Evolutionary conservation across 2,888 invertebrate genomes (phyloP).

Genomic region (Agrypnus murinus): DNA sequence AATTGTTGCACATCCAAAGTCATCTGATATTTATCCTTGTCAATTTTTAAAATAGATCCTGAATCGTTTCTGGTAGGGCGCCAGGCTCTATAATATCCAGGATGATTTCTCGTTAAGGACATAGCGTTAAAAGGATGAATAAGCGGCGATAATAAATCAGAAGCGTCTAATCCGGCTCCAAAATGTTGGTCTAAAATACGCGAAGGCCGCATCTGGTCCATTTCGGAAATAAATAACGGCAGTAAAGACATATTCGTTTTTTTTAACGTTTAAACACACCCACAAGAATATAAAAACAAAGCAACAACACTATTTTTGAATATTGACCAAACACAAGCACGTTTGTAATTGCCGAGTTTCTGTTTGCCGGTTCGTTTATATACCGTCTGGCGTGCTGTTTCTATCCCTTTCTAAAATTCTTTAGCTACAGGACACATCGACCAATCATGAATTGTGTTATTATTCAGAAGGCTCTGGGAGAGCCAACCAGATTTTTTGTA

Average conservation of each 20-base stretch:
- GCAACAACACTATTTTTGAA: neutral
- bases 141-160: conserved; percentile 69
- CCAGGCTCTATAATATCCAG: conserved; percentile 70
- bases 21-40: conserved; percentile 81
- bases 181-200: conserved; percentile 74
- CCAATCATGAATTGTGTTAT: neutral
- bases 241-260: conserved; percentile 68
- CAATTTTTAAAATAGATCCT: conserved; percentile 74
- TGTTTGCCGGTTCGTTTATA: neutral
- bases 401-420: conserved; percentile 2
- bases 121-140: conserved; percentile 36
- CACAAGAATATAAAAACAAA: neutral
- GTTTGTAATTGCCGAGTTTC: neutral
- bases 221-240: neutral
- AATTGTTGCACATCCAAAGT: conserved; percentile 85
- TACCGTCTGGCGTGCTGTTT: neutral
- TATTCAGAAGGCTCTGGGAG: neutral
- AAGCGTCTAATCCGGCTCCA: conserved; percentile 72
- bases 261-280: neutral
- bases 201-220: conserved; percentile 66
- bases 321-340: neutral
- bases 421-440: neutral
- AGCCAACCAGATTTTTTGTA: conserved; percentile 1
- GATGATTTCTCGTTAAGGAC: neutral
- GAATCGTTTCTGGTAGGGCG: conserved; percentile 73